Percentiles rank a stretch among this genome's conserved stretches.
These are phyloP conservation scores for Aleiodes alternator DNA, from an alignment of 2,888 invertebrate genomes.

Conservation along the genomic window DNA sequence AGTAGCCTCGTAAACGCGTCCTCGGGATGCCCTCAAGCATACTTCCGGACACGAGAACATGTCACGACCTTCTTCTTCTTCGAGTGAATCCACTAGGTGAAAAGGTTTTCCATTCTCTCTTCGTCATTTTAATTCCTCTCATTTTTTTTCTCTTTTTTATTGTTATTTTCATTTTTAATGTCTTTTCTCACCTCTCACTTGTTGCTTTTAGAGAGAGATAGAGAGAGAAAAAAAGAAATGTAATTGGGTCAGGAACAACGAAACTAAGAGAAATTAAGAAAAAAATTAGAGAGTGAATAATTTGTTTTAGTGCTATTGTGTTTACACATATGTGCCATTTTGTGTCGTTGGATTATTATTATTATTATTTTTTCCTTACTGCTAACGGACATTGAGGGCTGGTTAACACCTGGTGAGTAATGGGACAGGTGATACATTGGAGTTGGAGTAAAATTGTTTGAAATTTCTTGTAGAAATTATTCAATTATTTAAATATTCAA, in stretches of 20 bases:
- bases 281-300: background rate
- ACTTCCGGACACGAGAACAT: constrained; percentile 38
- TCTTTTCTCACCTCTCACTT: constrained; percentile 10
- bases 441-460: too few relatives aligned
- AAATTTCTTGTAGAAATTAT: too few relatives aligned
- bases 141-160: background rate
- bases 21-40: constrained; percentile 24
- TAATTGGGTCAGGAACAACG: constrained; percentile 5
- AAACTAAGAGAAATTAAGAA: background rate
- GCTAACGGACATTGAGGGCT: too few relatives aligned
- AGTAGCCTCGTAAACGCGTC: constrained; percentile 25
- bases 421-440: too few relatives aligned
- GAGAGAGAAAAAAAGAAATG: background rate
- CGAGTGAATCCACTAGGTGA: constrained; percentile 4
- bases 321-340: too few relatives aligned
- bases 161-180: constrained; percentile 2
- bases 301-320: too few relatives aligned
- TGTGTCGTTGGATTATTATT: too few relatives aligned
- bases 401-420: too few relatives aligned
- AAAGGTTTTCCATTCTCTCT: constrained; percentile 5
- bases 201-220: too few relatives aligned
- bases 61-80: constrained; percentile 48
- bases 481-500: too few relatives aligned
- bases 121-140: background rate
- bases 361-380: too few relatives aligned